Percentiles rank a stretch among this genome's conserved stretches.
Evolutionary conservation across 2,797 vertebrate species (phyloP).

Genomic region (Takifugu rubripes): DNA sequence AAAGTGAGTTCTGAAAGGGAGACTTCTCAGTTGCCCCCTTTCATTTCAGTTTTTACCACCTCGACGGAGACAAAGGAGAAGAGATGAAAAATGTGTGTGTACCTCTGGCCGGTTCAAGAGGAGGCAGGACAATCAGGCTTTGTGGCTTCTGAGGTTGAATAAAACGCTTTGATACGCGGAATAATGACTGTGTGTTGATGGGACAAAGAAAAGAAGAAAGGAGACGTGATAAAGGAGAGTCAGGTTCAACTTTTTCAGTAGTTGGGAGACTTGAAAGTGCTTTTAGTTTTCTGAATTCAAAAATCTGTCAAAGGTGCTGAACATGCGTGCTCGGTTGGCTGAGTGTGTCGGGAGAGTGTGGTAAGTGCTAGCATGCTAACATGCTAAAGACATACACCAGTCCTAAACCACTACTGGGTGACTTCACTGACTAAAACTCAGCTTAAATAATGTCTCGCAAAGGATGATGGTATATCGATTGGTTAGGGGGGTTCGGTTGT

Average conservation of each 20-base stretch:
- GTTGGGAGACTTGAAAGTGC: neutral
- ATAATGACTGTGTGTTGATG: slow-evolving; percentile 49
- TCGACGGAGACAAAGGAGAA: slow-evolving; percentile 41
- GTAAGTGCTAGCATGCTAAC: too few species aligned
- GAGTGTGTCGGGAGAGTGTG: too few species aligned
- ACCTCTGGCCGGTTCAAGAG: slow-evolving; percentile 34
- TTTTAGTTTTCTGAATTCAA: too few species aligned
- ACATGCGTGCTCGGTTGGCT: too few species aligned
- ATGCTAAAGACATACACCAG: too few species aligned
- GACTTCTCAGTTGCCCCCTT: slow-evolving; percentile 41
- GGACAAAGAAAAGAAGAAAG: slow-evolving; percentile 46
- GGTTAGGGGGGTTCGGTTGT: too few species aligned
- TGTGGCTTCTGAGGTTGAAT: slow-evolving; percentile 44
- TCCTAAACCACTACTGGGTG: too few species aligned
- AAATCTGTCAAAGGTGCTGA: too few species aligned
- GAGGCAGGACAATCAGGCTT: slow-evolving; percentile 45
- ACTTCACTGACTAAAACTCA: too few species aligned
- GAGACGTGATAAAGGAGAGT: slow-evolving; percentile 49
- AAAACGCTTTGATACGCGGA: slow-evolving; percentile 54
- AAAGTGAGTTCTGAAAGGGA: slow-evolving; percentile 60
- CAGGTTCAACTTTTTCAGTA: slow-evolving; percentile 41
- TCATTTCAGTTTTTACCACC: slow-evolving; percentile 50
- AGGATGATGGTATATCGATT: too few species aligned
- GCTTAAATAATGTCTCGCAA: too few species aligned
- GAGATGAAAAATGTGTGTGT: slow-evolving; percentile 14